phyloP scores from a whole-genome alignment of 1,140 invertebrate genomes.

The Brachionus rubens region DNA sequence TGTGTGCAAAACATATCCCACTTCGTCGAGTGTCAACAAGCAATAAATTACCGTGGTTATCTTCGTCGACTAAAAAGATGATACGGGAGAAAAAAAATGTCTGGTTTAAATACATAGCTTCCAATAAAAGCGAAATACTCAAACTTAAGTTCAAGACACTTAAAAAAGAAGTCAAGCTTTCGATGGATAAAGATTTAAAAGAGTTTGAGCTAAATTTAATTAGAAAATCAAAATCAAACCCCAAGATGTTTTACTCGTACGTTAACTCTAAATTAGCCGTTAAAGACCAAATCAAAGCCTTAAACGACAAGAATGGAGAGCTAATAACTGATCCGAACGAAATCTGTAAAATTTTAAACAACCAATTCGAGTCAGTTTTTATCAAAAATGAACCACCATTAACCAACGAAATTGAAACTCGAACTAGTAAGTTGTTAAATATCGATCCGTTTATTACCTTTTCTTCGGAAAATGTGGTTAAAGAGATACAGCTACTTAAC shows the following conservation, averaged over 20 bases:
- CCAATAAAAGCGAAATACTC: no score
- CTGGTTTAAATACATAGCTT: no score
- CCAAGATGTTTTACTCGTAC: neutral
- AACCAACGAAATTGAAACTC: neutral
- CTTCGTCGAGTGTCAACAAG: neutral
- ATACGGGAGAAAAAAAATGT: neutral
- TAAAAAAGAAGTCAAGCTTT: neutral
- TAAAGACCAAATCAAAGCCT: conserved; percentile 1
- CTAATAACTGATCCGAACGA: neutral
- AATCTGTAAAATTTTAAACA: neutral
- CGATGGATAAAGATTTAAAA: neutral
- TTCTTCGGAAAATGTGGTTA: no score
- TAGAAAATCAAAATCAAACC: neutral
- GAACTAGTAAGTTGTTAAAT: neutral
- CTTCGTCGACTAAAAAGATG: neutral
- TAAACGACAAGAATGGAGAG: neutral
- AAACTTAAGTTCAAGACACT: neutral
- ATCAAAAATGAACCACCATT: neutral
- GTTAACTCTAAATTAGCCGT: neutral
- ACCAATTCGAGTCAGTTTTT: no score
- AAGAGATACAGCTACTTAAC: no score
- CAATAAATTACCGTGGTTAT: neutral
- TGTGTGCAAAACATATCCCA: no score
- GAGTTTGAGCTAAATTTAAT: neutral
- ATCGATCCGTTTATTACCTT: no score